phyloP scores from a whole-genome alignment of 2,113 vertebrate genomes.

The Paradisaea rubra region DNA sequence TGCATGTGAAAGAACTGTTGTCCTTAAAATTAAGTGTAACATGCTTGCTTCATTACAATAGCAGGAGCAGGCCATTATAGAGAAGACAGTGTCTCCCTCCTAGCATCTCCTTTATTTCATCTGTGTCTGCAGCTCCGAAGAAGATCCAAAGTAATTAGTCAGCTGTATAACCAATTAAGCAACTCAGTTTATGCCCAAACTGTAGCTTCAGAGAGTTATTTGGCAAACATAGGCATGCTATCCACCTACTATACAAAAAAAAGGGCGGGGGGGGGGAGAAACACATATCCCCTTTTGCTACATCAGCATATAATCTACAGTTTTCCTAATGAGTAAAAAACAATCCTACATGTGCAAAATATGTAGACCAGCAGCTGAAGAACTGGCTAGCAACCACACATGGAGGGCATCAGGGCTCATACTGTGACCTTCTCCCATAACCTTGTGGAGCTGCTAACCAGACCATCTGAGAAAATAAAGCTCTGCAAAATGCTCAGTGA shows the following conservation, averaged over 20 bases:
- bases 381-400: not conserved
- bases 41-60: not conserved
- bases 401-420: not conserved
- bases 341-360: not conserved
- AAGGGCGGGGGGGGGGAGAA: not conserved
- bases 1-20: not conserved
- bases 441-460: not conserved
- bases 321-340: not conserved
- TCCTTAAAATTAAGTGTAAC: not conserved
- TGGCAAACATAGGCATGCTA: not conserved
- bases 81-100: not conserved
- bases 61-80: not conserved
- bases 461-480: conserved; percentile 42
- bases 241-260: not conserved
- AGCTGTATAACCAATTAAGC: not conserved
- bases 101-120: not conserved
- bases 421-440: not conserved
- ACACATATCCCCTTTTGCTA: not conserved
- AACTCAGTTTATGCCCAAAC: not conserved
- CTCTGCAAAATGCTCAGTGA: not conserved
- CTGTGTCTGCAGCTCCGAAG: not conserved
- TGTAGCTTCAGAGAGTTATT: not conserved
- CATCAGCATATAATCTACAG: not conserved
- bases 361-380: not conserved
- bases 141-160: not conserved